Evolutionary conservation across 2,113 vertebrate genomes (phyloP).

Genomic region (Recurvirostra avosetta): DNA sequence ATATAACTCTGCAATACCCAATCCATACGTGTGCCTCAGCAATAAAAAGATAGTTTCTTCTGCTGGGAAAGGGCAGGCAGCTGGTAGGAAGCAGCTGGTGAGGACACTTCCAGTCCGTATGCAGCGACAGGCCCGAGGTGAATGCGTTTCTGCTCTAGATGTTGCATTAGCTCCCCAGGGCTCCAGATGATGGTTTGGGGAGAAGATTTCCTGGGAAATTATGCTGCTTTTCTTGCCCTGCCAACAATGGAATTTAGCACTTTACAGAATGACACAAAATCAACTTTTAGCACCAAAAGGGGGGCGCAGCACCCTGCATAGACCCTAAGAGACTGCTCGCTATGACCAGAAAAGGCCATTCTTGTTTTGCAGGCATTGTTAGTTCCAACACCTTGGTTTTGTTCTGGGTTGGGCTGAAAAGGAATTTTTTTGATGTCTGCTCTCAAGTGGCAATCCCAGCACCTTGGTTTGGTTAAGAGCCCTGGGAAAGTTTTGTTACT

Average conservation of each 20-base stretch:
- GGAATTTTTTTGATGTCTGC: neutral
- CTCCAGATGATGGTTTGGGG: neutral
- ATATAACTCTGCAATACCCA: neutral
- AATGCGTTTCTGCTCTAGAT: neutral
- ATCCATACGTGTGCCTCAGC: neutral
- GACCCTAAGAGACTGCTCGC: neutral
- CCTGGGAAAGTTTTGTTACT: neutral
- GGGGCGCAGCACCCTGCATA: fast-evolving
- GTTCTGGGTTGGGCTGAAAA: neutral
- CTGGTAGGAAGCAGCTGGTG: neutral
- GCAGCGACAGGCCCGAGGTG: neutral
- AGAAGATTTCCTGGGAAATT: neutral
- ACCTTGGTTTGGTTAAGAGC: neutral
- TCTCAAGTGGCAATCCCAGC: neutral
- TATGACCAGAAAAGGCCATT: neutral
- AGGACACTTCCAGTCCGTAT: fast-evolving
- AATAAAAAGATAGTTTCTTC: neutral
- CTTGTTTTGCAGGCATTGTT: neutral
- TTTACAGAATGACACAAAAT: neutral
- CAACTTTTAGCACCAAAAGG: too few species aligned
- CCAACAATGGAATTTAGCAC: neutral
- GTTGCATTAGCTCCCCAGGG: neutral
- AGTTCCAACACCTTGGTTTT: neutral
- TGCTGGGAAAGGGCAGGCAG: neutral
- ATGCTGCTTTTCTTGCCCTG: neutral